Base-by-base conservation (phyloP, 2,888 invertebrate genomes). In the Drosophila falleni region DNA sequence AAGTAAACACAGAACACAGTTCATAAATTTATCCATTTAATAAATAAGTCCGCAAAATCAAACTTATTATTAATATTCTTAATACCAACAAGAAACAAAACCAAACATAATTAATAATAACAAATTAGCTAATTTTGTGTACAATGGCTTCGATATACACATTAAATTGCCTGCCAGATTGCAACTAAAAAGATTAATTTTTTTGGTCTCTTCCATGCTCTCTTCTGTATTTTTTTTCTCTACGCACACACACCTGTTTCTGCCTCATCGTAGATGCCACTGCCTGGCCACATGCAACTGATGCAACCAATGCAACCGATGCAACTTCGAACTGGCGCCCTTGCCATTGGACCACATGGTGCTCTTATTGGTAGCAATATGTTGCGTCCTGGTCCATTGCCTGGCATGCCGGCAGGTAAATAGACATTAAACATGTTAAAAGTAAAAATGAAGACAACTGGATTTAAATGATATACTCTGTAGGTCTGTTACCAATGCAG, bases 241-340 rank as follows among this genome's bases (percentile, higher is more conserved):
- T 15, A 56, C 46, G 55, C 59, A 23, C 47, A 44, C 62, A 50
- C 35, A 19, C 33, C 31, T 10, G n/a, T 31, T n/a, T 55, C 63
- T 29, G 31, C 41, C 26, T 8, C 56, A 19, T 26, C 35, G 49
- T 8, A 54, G 44, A 44, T 61, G 61, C 56, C 47, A 11, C 31
- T 58, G 46, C 47, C 58, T 10, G 16, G 46, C 3, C 71, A 89
- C 82, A 89, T 85, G 84, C 91, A 86, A 58, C 74, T 93, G 71
- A 91, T 93, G 92, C 92, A 91, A 79, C 80, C 93, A 63, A 90
- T 93, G 86, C 93, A 92, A 67, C 93, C 92, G 19, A 90, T 93
- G 87, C 55, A 56, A 23, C 87, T 93, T 83, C 86, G 93, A 60
- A 92, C 92, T 55, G 74, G 78, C 51, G 80, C 92, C 16, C 91